Evolutionary conservation across 2,797 vertebrate genomes (phyloP).

Genomic region (Loriculus beryllinus): DNA sequence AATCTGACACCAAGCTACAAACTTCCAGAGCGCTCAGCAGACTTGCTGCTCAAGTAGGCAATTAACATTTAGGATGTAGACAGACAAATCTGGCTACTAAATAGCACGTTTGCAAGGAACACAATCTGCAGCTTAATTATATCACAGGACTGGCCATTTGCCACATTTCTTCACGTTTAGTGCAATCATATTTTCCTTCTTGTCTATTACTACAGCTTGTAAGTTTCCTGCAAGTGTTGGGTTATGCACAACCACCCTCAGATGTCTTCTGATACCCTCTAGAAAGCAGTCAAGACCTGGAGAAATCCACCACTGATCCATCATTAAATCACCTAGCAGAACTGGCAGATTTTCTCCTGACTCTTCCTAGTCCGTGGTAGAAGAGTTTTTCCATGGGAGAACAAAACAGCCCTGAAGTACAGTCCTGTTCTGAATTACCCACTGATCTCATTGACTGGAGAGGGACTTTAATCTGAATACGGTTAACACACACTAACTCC

Average conservation of each 20-base stretch:
- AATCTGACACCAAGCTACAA: neutral
- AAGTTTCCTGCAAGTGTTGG: neutral
- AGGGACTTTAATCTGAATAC: neutral
- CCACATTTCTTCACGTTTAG: neutral
- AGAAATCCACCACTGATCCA: neutral
- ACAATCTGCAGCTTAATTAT: neutral
- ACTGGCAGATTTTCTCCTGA: neutral
- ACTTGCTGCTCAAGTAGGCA: neutral
- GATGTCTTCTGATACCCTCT: neutral
- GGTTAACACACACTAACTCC: neutral
- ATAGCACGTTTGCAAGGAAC: neutral
- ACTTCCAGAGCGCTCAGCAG: neutral
- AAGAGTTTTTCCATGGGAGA: neutral
- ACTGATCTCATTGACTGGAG: neutral
- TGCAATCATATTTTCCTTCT: neutral
- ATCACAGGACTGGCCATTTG: neutral
- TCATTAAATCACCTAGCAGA: neutral
- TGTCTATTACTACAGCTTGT: neutral
- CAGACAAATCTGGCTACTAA: neutral
- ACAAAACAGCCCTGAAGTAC: neutral
- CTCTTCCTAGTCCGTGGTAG: neutral
- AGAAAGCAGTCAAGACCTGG: neutral
- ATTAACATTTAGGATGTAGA: neutral
- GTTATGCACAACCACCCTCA: neutral
- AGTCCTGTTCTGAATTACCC: neutral